Evolutionary conservation across 2,113 vertebrate genomes (phyloP).

Genomic region (Aptenodytes patagonicus): DNA sequence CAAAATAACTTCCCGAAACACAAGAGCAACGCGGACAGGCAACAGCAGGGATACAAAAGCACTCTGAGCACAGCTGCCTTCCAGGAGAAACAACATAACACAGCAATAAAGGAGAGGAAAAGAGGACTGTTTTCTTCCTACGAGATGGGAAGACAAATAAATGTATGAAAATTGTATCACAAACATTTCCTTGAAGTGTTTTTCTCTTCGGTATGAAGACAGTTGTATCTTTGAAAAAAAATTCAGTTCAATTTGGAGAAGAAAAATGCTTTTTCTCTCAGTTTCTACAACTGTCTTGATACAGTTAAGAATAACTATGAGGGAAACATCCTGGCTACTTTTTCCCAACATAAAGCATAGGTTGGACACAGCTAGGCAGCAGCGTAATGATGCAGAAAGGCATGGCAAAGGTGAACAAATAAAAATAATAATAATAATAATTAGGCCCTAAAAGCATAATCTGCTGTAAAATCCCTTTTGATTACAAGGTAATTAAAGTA

Average conservation of each 20-base stretch:
- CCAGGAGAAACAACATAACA: neutral
- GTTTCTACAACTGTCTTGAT: neutral
- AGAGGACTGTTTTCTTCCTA: neutral
- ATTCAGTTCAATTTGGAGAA: neutral
- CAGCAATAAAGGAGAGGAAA: neutral
- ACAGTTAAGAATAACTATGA: neutral
- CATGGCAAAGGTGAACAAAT: neutral
- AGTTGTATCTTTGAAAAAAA: neutral
- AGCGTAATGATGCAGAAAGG: neutral
- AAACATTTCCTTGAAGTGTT: neutral
- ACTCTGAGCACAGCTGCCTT: neutral
- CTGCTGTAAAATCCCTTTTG: neutral
- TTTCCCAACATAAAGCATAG: neutral
- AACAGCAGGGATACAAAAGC: neutral
- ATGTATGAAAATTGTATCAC: neutral
- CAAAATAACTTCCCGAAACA: neutral
- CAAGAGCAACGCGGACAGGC: neutral
- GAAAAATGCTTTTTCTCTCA: neutral
- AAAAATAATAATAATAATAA: neutral
- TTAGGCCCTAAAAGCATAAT: neutral
- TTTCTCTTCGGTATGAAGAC: neutral
- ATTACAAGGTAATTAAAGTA: neutral
- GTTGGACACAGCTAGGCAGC: neutral
- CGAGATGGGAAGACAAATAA: neutral
- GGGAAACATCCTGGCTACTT: neutral